Percentiles rank a stretch among this genome's conserved stretches.
phyloP scores from a whole-genome alignment of 2,113 vertebrate species.

The Lampris incognitus region DNA sequence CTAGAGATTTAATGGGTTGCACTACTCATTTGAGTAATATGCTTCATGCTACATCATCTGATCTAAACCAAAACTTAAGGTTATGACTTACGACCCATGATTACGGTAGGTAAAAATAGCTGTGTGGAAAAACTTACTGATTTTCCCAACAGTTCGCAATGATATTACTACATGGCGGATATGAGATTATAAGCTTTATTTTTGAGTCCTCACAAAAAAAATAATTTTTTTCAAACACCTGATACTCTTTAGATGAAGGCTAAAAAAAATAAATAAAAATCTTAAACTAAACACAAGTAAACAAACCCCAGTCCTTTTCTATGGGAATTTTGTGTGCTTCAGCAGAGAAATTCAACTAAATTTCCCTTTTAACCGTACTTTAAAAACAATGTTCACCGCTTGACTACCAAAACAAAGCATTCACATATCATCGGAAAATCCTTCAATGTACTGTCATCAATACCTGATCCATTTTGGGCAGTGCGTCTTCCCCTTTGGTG shows the following conservation, averaged over 20 bases:
- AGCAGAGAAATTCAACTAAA: too few relatives aligned
- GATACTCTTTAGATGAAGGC: too few relatives aligned
- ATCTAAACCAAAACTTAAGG: not conserved
- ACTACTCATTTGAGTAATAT: not conserved
- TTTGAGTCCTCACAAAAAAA: not conserved
- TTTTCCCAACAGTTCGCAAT: not conserved
- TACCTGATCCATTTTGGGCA: conserved; percentile 77
- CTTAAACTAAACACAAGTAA: too few relatives aligned
- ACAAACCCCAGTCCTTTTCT: not conserved
- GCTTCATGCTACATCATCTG: conserved; percentile 14
- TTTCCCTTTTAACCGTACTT: too few relatives aligned
- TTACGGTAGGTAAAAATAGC: conserved; percentile 52
- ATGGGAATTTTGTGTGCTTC: too few relatives aligned
- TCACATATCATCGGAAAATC: not conserved
- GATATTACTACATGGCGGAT: not conserved
- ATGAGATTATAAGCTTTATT: not conserved
- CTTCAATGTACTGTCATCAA: not conserved
- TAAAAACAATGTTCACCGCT: too few relatives aligned
- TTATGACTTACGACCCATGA: conserved; percentile 54
- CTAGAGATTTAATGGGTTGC: not conserved
- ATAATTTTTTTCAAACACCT: too few relatives aligned
- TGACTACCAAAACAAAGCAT: not conserved
- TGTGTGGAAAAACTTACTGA: conserved; percentile 29
- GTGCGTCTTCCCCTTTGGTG: conserved; percentile 49
- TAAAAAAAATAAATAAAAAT: too few relatives aligned